phyloP scores from a whole-genome alignment of 2,888 invertebrate species.

The Drosophila antonietae region DNA sequence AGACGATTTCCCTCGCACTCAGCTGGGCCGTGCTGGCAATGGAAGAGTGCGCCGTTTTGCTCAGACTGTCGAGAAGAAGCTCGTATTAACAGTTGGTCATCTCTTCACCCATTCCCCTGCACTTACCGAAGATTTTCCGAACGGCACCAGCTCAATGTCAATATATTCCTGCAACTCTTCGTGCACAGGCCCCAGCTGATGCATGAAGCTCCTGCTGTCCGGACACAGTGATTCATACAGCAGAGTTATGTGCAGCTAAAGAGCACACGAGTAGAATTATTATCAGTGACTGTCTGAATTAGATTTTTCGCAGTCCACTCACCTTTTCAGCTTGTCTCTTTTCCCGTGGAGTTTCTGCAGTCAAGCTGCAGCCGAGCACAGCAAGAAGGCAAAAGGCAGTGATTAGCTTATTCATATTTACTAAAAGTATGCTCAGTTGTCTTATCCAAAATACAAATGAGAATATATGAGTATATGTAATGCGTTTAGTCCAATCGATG shows the following conservation, averaged over 20 bases:
- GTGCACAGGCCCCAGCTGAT: slow-evolving; percentile 86
- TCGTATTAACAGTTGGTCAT: background rate
- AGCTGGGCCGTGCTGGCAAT: slow-evolving; percentile 88
- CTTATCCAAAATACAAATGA: background rate
- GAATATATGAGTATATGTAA: slow-evolving; percentile 5
- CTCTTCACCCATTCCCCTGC: background rate
- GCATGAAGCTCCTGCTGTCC: slow-evolving; percentile 87
- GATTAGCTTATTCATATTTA: slow-evolving; percentile 44
- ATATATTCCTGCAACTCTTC: slow-evolving; percentile 85
- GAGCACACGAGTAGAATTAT: background rate
- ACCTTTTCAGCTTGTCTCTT: slow-evolving; percentile 58
- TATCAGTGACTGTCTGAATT: background rate
- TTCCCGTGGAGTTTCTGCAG: slow-evolving; percentile 34
- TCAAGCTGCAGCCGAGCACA: slow-evolving; percentile 38
- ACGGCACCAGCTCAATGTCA: slow-evolving; percentile 86
- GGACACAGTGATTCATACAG: slow-evolving; percentile 88
- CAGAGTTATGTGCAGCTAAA: slow-evolving; percentile 86
- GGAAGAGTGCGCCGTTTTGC: slow-evolving; percentile 84
- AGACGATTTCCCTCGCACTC: slow-evolving; percentile 88
- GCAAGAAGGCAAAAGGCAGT: slow-evolving; percentile 25
- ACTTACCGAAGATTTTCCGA: slow-evolving; percentile 88
- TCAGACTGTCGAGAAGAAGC: slow-evolving; percentile 64
- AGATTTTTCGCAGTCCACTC: background rate
- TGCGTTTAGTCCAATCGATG: slow-evolving; percentile 55
- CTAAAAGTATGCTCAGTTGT: background rate